A percentile compares a stretch with the other conserved stretches of the same genome.
Evolutionary conservation across 1,140 invertebrate species (phyloP).

Genomic region (Brachionus rubens): DNA sequence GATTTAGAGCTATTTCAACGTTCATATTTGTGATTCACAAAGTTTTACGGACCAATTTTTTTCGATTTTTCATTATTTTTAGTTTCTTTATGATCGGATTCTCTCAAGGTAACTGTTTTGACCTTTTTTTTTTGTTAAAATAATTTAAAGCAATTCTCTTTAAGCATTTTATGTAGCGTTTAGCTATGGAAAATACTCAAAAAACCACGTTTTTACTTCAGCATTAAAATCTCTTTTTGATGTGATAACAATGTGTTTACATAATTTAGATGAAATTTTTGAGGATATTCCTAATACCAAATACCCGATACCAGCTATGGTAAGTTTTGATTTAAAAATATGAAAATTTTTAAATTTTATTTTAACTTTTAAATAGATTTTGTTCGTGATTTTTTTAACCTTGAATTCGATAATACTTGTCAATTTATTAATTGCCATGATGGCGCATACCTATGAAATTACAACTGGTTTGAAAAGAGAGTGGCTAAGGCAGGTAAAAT

Average conservation of each 20-base stretch:
- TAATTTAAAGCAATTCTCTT: not conserved
- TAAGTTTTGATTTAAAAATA: not conserved
- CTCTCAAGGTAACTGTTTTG: constrained; percentile 73
- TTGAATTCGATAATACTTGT: constrained; percentile 89
- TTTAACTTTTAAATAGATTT: constrained; percentile 65
- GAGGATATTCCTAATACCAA: not conserved
- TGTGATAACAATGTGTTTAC: constrained; percentile 1
- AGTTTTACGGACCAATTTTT: constrained; percentile 90
- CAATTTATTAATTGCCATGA: constrained; percentile 99
- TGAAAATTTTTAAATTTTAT: not conserved
- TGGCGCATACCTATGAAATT: constrained; percentile 94
- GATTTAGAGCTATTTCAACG: constrained; percentile 93
- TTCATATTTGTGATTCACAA: constrained; percentile 99
- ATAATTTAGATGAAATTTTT: not conserved
- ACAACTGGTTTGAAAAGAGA: constrained; percentile 94
- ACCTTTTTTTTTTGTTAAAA: not conserved
- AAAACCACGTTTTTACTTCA: not conserved
- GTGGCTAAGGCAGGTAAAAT: constrained; percentile 79
- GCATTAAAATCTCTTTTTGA: constrained; percentile 22
- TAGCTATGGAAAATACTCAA: not conserved
- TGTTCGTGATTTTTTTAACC: constrained; percentile 94
- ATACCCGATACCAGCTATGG: not conserved
- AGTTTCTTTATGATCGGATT: constrained; percentile 94
- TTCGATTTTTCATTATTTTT: constrained; percentile 92
- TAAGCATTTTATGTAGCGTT: constrained; percentile 33